These are phyloP conservation scores for Helicorthomorpha holstii DNA, from an alignment of 1,140 invertebrate genomes.

Conservation along the genomic window DNA sequence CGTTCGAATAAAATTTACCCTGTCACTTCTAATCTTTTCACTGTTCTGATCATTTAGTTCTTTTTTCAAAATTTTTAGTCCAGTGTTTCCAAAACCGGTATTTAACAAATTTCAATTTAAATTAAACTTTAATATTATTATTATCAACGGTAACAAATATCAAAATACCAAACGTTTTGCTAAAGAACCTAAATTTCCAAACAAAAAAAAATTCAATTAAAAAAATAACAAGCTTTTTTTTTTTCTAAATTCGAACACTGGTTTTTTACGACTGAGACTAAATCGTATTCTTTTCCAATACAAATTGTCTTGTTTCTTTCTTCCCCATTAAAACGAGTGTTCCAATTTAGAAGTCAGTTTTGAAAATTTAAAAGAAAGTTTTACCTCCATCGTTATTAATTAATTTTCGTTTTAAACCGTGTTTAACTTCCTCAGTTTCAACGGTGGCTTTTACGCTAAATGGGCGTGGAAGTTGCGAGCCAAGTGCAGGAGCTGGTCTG, in stretches of 20 bases:
- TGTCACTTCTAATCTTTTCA: too few relatives aligned
- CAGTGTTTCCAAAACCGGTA: too few relatives aligned
- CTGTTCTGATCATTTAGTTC: too few relatives aligned
- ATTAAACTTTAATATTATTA: neutral
- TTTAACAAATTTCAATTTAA: neutral
- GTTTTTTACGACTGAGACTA: too few relatives aligned
- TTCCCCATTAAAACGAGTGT: neutral
- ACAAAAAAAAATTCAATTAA: neutral
- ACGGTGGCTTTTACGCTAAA: conserved; percentile 35
- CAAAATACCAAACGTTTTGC: neutral
- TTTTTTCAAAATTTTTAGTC: too few relatives aligned
- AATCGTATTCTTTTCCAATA: too few relatives aligned
- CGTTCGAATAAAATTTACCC: too few relatives aligned
- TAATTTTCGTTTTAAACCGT: conserved; percentile 54
- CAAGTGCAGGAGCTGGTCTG: conserved; percentile 70
- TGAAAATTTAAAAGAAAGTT: neutral
- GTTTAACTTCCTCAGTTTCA: conserved; percentile 33
- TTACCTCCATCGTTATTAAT: conserved; percentile 16
- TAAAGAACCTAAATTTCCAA: neutral
- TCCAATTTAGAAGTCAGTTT: neutral
- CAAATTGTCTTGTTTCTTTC: too few relatives aligned
- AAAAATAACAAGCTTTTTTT: too few relatives aligned
- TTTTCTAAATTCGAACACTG: too few relatives aligned
- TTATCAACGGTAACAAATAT: neutral
- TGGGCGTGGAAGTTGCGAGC: conserved; percentile 61